Evolutionary conservation across 2,888 invertebrate species (phyloP).

Genomic region (Invenusta paracnida): DNA sequence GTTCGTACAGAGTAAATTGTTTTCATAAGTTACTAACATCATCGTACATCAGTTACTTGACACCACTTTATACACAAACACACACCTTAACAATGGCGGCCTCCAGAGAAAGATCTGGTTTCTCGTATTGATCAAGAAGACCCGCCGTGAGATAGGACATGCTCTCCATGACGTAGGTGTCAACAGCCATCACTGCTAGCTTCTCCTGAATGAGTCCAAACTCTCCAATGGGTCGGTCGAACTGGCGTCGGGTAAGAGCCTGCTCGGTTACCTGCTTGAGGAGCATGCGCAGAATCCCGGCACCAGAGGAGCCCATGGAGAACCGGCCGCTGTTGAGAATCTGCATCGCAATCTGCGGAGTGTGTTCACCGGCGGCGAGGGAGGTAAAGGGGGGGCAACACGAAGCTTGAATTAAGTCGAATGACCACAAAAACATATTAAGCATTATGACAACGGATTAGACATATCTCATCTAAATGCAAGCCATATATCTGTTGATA

Average conservation of each 20-base stretch:
- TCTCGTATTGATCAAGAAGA: conserved; percentile 70
- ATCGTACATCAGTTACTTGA: too few relatives aligned
- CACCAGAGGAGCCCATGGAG: conserved; percentile 62
- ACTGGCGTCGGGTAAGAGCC: conserved; percentile 64
- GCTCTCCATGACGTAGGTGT: conserved; percentile 77
- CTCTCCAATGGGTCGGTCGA: conserved; percentile 62
- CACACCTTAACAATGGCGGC: conserved; percentile 73
- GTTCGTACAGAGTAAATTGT: too few relatives aligned
- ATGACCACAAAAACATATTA: too few relatives aligned
- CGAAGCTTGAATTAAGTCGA: too few relatives aligned
- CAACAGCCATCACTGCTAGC: conserved; percentile 62
- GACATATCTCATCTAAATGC: too few relatives aligned
- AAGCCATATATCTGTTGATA: too few relatives aligned
- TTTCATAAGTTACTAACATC: too few relatives aligned
- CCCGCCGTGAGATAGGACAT: conserved; percentile 78
- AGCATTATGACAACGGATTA: too few relatives aligned
- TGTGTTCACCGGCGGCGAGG: neutral
- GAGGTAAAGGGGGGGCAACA: too few relatives aligned
- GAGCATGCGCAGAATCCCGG: conserved; percentile 57
- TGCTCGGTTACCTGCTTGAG: conserved; percentile 60
- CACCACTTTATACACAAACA: too few relatives aligned
- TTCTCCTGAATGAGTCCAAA: conserved; percentile 64
- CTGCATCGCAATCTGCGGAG: conserved; percentile 63
- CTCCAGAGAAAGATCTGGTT: conserved; percentile 76
- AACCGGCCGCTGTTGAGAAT: conserved; percentile 64